Conservation (phyloP, 30 jellyfish, hydroid and myxozoan species). For the Haliclystus octoradiatus region DNA sequence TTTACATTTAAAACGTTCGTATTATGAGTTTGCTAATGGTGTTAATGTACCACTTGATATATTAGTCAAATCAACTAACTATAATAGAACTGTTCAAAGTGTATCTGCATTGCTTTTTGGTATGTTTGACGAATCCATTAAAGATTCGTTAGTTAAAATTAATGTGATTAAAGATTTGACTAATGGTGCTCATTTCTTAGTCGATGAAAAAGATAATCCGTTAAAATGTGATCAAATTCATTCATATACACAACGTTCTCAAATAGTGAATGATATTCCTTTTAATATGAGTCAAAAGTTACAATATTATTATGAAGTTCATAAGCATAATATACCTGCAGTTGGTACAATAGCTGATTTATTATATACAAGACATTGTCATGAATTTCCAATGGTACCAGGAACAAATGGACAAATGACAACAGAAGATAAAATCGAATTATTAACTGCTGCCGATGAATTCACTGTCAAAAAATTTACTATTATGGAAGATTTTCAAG, state of each 20-base stretch:
- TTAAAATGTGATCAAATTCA: slow-evolving; percentile 42
- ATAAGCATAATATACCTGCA: slow-evolving; percentile 37
- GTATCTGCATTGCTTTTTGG: slow-evolving; percentile 82
- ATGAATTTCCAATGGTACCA: slow-evolving; percentile 41
- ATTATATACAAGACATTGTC: slow-evolving; percentile 61
- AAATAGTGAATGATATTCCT: slow-evolving; percentile 6
- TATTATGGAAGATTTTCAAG: slow-evolving; percentile 59
- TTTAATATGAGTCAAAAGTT: background rate
- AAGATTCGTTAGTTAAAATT: slow-evolving; percentile 8
- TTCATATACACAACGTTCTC: slow-evolving; percentile 5
- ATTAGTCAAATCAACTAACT: slow-evolving; percentile 54
- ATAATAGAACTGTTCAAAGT: slow-evolving; percentile 91
- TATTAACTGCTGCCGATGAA: slow-evolving; percentile 16
- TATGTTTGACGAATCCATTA: slow-evolving; percentile 24
- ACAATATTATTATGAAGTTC: slow-evolving; percentile 15
- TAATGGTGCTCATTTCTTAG: slow-evolving; percentile 57
- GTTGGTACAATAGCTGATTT: slow-evolving; percentile 46
- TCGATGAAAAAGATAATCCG: slow-evolving; percentile 16
- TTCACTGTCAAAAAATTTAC: slow-evolving; percentile 23
- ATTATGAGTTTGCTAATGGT: slow-evolving; percentile 17
- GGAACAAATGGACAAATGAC: slow-evolving; percentile 64
- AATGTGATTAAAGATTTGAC: slow-evolving; percentile 34
- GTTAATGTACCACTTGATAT: slow-evolving; percentile 12
- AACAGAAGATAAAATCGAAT: slow-evolving; percentile 26
- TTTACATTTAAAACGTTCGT: slow-evolving; percentile 27